These are phyloP conservation scores for Melanargia galathea DNA, from an alignment of 2,888 invertebrate species.

Conservation along the genomic window DNA sequence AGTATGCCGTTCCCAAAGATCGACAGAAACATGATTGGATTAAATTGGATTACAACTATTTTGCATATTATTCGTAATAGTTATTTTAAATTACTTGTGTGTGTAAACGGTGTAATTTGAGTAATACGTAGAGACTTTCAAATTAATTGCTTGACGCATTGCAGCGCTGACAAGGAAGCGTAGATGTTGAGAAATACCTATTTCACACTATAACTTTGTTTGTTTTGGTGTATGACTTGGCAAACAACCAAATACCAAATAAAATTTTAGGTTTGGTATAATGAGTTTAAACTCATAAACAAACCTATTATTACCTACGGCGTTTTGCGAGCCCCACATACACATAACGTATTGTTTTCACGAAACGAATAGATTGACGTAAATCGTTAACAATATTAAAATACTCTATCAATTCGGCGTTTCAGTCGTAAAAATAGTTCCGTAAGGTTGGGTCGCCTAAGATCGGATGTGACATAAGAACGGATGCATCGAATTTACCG, in stretches of 20 bases:
- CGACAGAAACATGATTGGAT: neutral
- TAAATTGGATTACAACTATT: neutral
- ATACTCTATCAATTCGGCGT: no score
- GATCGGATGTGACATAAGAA: no score
- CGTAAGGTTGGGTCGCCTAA: no score
- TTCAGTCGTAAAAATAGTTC: no score
- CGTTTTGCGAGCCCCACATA: no score
- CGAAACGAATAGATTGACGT: no score
- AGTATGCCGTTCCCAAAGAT: neutral
- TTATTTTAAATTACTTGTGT: neutral
- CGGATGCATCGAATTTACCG: no score
- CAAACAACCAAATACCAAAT: neutral
- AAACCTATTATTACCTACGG: no score
- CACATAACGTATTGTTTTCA: no score
- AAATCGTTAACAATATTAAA: no score
- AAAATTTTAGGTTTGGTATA: neutral
- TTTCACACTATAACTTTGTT: neutral
- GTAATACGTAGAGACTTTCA: neutral
- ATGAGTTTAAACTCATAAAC: neutral
- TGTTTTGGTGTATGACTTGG: conserved; percentile 3
- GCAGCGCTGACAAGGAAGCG: neutral
- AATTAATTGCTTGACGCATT: neutral
- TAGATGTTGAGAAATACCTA: conserved; percentile 1
- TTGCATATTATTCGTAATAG: neutral
- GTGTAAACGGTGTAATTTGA: neutral